Percentiles rank a stretch among this genome's conserved stretches.
phyloP scores from a whole-genome alignment of 2,888 invertebrate species.

The Autographa gamma region DNA sequence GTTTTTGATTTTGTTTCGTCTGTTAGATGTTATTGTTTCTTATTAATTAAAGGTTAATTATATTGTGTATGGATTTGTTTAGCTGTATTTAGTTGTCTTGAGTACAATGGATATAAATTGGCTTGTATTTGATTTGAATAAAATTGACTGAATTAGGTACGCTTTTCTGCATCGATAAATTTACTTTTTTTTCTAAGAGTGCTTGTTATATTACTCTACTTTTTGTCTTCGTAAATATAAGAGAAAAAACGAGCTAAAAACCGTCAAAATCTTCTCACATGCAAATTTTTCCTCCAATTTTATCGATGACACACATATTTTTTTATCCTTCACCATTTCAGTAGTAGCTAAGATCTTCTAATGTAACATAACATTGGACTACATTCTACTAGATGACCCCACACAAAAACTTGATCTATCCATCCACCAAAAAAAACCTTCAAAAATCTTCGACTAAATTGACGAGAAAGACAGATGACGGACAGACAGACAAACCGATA shows the following conservation, averaged over 20 bases:
- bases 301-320: too few relatives aligned
- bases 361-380: not conserved
- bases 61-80: slow-evolving; percentile 1
- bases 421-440: not conserved
- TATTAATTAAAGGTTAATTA: slow-evolving; percentile 50
- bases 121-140: too few relatives aligned
- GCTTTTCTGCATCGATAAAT: too few relatives aligned
- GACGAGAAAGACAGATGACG: slow-evolving; percentile 55
- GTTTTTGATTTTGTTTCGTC: slow-evolving; percentile 58
- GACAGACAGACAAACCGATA: slow-evolving; percentile 64
- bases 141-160: too few relatives aligned
- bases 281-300: too few relatives aligned
- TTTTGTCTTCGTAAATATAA: too few relatives aligned
- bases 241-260: too few relatives aligned
- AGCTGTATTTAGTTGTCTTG: not conserved
- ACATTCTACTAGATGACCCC: not conserved
- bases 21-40: slow-evolving; percentile 57
- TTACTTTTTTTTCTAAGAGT: too few relatives aligned
- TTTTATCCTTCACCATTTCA: not conserved
- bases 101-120: too few relatives aligned
- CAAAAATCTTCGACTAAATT: slow-evolving; percentile 39
- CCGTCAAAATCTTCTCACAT: too few relatives aligned
- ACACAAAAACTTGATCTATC: not conserved
- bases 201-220: too few relatives aligned
- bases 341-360: not conserved